A percentile compares a stretch with the other conserved stretches of the same genome.
Evolutionary conservation across 2,113 vertebrate species (phyloP).

Genomic region (Labeo catla): DNA sequence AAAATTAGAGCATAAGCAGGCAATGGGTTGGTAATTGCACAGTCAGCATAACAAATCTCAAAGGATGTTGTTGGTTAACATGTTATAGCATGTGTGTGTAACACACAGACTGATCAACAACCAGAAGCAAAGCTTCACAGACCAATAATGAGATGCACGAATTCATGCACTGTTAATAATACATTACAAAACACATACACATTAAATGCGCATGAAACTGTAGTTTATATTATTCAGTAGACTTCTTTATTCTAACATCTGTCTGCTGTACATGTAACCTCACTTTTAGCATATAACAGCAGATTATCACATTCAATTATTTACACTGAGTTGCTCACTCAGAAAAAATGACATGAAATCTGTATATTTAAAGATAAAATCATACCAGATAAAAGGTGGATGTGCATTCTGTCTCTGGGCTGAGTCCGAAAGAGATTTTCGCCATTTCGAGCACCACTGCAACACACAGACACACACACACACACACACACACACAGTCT

Average conservation of each 20-base stretch:
- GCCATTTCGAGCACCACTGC: conserved; percentile 51
- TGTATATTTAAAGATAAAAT: conserved; percentile 2
- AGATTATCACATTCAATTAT: background rate
- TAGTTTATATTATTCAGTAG: background rate
- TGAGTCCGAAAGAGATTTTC: conserved; percentile 38
- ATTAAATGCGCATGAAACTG: background rate
- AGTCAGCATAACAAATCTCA: conserved; percentile 13
- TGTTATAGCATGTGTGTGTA: conserved; percentile 27
- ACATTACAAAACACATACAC: background rate
- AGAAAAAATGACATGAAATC: background rate
- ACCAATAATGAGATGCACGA: background rate
- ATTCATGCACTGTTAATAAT: background rate
- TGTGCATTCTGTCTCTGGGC: conserved; percentile 12
- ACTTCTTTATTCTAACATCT: background rate
- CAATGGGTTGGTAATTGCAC: background rate
- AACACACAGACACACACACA: conserved; percentile 31
- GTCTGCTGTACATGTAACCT: background rate
- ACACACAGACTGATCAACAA: conserved; percentile 14
- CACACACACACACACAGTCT: conserved; percentile 25
- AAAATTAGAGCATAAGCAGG: background rate
- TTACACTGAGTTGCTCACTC: background rate
- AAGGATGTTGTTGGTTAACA: conserved; percentile 21
- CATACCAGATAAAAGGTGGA: conserved; percentile 44
- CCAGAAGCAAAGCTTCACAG: background rate
- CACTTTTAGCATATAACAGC: background rate